phyloP scores from a whole-genome alignment of 2,888 invertebrate species.

The Tenthredo mesomela region DNA sequence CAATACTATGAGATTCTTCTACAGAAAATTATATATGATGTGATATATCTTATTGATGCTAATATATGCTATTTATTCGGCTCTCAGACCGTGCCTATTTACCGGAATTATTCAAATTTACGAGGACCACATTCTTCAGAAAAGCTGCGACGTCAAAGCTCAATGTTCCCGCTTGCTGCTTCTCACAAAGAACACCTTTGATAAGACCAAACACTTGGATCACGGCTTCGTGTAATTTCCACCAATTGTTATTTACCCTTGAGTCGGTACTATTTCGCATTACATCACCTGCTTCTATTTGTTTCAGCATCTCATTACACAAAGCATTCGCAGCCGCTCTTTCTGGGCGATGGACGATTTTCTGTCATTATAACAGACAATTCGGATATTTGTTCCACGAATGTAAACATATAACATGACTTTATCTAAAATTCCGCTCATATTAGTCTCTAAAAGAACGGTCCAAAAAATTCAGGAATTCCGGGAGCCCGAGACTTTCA shows the following conservation, averaged over 20 bases:
- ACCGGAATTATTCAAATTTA: slow-evolving; percentile 72
- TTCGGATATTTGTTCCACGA: slow-evolving; percentile 52
- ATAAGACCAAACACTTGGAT: slow-evolving; percentile 82
- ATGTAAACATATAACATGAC: slow-evolving; percentile 62
- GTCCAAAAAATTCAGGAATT: no score
- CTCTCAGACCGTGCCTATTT: slow-evolving; percentile 54
- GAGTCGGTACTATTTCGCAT: slow-evolving; percentile 72
- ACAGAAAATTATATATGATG: background rate
- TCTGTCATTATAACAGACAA: background rate
- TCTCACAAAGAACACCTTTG: slow-evolving; percentile 73
- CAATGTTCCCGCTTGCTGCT: slow-evolving; percentile 49
- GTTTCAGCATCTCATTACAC: slow-evolving; percentile 79
- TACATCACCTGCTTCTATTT: slow-evolving; percentile 80
- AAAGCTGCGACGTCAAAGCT: slow-evolving; percentile 56
- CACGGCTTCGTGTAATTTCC: slow-evolving; percentile 83
- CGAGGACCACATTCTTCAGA: slow-evolving; percentile 76
- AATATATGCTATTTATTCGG: slow-evolving; percentile 4
- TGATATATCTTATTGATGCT: background rate
- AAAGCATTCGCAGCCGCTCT: slow-evolving; percentile 78
- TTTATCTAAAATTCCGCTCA: no score
- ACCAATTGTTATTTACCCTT: slow-evolving; percentile 76
- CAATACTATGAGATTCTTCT: background rate
- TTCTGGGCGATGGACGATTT: slow-evolving; percentile 70
- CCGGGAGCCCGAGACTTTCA: background rate
- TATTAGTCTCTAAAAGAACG: background rate